These are phyloP conservation scores for Zaprionus lineosus DNA, from an alignment of 2,888 invertebrate genomes.

Conservation along the genomic window DNA sequence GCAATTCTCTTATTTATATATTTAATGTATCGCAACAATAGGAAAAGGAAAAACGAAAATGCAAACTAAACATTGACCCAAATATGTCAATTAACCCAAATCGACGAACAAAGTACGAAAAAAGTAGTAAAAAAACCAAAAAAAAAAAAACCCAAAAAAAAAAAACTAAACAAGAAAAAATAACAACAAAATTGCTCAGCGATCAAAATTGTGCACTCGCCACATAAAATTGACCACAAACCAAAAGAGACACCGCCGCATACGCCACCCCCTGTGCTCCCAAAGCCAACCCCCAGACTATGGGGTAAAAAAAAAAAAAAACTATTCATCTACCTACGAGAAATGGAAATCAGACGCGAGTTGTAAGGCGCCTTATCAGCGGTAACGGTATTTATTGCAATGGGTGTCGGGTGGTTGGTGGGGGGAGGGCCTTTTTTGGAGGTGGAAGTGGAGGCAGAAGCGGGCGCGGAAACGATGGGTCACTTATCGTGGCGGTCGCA, in stretches of 20 bases:
- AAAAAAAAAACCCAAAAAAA: slow-evolving; percentile 5
- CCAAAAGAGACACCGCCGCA: too few species aligned
- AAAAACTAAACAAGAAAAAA: neutral
- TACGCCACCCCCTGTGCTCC: too few species aligned
- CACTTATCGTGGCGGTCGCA: slow-evolving; percentile 53
- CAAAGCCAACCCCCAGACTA: too few species aligned
- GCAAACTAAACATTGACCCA: slow-evolving; percentile 72
- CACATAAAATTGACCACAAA: slow-evolving; percentile 46
- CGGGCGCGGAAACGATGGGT: too few species aligned
- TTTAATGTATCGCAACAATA: slow-evolving; percentile 15
- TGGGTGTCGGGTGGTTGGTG: neutral
- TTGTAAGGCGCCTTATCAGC: slow-evolving; percentile 44
- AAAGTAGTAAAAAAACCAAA: slow-evolving; percentile 33
- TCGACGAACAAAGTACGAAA: too few species aligned
- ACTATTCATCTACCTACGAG: neutral
- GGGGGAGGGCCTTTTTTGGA: too few species aligned
- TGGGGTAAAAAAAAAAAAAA: slow-evolving; percentile 1
- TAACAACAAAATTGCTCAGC: slow-evolving; percentile 28
- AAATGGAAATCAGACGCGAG: slow-evolving; percentile 2
- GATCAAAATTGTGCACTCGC: slow-evolving; percentile 58
- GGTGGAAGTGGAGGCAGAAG: too few species aligned
- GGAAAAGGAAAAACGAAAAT: slow-evolving; percentile 32
- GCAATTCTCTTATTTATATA: slow-evolving; percentile 29
- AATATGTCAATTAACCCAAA: slow-evolving; percentile 71
- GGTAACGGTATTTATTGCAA: slow-evolving; percentile 31